Evolutionary conservation across 2,888 invertebrate genomes (phyloP).

Genomic region (Neoaliturus tenellus): DNA sequence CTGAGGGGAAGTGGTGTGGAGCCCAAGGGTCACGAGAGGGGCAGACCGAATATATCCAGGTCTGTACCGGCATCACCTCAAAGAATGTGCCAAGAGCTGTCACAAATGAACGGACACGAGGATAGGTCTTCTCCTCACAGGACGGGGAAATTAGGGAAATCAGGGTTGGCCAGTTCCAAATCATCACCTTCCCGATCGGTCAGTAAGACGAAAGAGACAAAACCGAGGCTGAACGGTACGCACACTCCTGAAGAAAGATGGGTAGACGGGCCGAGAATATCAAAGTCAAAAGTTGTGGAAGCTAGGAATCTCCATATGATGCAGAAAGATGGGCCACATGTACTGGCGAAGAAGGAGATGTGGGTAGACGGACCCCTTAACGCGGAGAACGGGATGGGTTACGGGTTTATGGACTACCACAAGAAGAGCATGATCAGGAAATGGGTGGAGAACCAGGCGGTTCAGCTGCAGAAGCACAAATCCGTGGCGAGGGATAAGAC

Average conservation of each 20-base stretch:
- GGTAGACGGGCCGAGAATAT: conserved; percentile 97
- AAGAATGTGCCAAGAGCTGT: conserved; percentile 77
- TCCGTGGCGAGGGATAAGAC: conserved; percentile 32
- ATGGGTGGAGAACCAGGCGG: conserved; percentile 95
- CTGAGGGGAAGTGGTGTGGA: conserved; percentile 87
- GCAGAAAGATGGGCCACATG: conserved; percentile 67
- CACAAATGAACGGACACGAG: conserved; percentile 72
- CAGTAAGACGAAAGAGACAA: conserved; percentile 72
- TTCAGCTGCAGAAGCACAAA: conserved; percentile 83
- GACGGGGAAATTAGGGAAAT: conserved; percentile 67
- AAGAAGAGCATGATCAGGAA: conserved; percentile 95
- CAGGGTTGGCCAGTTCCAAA: conserved; percentile 72
- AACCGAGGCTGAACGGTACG: conserved; percentile 69
- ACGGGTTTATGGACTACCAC: conserved; percentile 94
- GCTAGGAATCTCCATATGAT: conserved; percentile 62
- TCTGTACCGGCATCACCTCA: conserved; percentile 75
- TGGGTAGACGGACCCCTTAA: conserved; percentile 96
- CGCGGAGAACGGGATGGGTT: conserved; percentile 73
- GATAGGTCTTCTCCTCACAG: conserved; percentile 65
- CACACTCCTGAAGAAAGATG: conserved; percentile 86
- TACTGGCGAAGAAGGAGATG: conserved; percentile 88
- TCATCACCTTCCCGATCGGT: conserved; percentile 74
- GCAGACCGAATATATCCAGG: conserved; percentile 70
- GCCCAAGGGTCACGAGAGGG: conserved; percentile 54
- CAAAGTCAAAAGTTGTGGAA: conserved; percentile 73